phyloP scores from a whole-genome alignment of 2,888 invertebrate species.

The Chymomyza caudatula region DNA sequence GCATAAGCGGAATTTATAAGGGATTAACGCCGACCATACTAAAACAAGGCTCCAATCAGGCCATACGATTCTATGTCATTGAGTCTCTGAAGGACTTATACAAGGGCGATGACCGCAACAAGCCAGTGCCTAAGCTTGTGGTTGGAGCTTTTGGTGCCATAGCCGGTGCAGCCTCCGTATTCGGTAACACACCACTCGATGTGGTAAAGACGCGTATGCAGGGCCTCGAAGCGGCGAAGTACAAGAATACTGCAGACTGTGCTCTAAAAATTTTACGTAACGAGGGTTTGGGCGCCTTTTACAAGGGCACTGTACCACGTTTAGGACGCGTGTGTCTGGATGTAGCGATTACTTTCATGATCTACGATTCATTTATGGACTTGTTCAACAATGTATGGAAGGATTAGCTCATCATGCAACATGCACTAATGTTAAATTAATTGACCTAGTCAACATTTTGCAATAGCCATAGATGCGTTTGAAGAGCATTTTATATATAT shows the following conservation, averaged over 20 bases:
- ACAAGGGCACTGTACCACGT: constrained; percentile 98
- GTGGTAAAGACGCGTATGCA: constrained; percentile 99
- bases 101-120: constrained; percentile 90
- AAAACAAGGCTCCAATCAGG: constrained; percentile 99
- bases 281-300: constrained; percentile 97
- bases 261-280: constrained; percentile 92
- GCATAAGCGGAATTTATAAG: constrained; percentile 91
- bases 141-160: constrained; percentile 94
- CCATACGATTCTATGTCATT: constrained; percentile 98
- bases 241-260: constrained; percentile 96
- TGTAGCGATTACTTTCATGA: constrained; percentile 99
- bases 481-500: constrained; percentile 9
- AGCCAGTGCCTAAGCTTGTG: constrained; percentile 90
- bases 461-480: constrained; percentile 18
- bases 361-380: constrained; percentile 99
- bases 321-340: constrained; percentile 97
- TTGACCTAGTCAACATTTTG: constrained; percentile 51
- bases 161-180: constrained; percentile 97
- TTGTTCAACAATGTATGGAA: constrained; percentile 93
- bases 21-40: constrained; percentile 96
- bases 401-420: constrained; percentile 30
- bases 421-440: constrained; percentile 35
- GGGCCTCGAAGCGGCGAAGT: constrained; percentile 96
- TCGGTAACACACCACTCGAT: constrained; percentile 99
- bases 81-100: constrained; percentile 96